Evolutionary conservation across 1,140 invertebrate species (phyloP), one percentile per base, ranked within the genome.

Genomic region (Phymorhynchus buccinoides): DNA sequence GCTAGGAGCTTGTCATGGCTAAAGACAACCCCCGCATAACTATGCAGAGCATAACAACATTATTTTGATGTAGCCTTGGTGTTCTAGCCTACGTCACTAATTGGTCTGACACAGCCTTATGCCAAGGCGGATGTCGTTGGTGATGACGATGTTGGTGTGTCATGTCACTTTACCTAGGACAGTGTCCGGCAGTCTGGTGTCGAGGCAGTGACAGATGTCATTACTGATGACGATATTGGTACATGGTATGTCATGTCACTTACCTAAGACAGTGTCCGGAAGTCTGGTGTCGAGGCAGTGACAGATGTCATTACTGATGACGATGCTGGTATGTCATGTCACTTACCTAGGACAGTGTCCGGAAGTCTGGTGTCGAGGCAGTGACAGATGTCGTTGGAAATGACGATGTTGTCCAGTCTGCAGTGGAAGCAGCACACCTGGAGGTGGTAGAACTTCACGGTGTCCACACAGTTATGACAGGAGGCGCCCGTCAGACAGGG

Each of bases 391-490:
- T 83, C n/a, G 37, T 32, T 30, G 62, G 12, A 7, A 39, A 83
- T 83, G 37, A 83, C 81, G 6, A 83, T 9, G 66, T 83, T 83
- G 39, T 83, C 81, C 18, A 83, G 62, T 0, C 81, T 62, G n/a
- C 81, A 83, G 35, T 83, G 56, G 41, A 71, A 83, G 39, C 81
- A 83, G 41, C 81, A 83, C 81, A 83, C 81, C 35, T 66, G 81
- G 37, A 12, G 41, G 3, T 18, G n/a, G n/a, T 42, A 44, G 81
- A 83, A 83, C 62, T 42, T 71, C 18, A 71, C 16, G 4, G 81
- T 83, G 7, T 83, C 62, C 52, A 83, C 41, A 44, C 81, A 83
- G 62, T 71, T 83, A 27, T 73, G 27, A n/a, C 81, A 83, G 16
- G 81, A 83, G 6, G 35, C 14, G 22, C 81, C 81, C 37, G n/a